phyloP scores from a whole-genome alignment of 2,888 invertebrate species.

The Eucriotettix oculatus region DNA sequence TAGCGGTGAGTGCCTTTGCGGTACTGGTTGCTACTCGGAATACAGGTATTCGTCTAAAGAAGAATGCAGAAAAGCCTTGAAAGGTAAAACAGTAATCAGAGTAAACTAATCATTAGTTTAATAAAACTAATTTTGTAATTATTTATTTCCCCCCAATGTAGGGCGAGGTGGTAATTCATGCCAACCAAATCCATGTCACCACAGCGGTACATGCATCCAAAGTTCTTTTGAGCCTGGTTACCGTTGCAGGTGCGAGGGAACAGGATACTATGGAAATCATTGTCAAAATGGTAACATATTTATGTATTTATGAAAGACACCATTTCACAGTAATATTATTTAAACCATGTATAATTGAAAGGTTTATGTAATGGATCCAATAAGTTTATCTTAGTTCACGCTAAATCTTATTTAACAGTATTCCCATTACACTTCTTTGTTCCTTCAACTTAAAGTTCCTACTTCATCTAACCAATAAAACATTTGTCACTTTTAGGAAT shows the following conservation, averaged over 20 bases:
- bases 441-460: too few species aligned
- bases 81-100: slow-evolving; percentile 25
- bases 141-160: slow-evolving; percentile 10
- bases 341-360: too few species aligned
- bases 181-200: slow-evolving; percentile 45
- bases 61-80: slow-evolving; percentile 42
- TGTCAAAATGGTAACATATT: slow-evolving; percentile 46
- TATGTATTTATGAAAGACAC: not conserved
- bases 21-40: slow-evolving; percentile 46
- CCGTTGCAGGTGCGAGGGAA: slow-evolving; percentile 52
- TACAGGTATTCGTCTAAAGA: slow-evolving; percentile 41
- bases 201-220: slow-evolving; percentile 48
- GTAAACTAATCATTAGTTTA: not conserved
- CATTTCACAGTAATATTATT: not conserved
- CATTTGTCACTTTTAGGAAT: too few species aligned
- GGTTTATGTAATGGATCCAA: too few species aligned
- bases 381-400: too few species aligned
- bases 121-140: too few species aligned
- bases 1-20: slow-evolving; percentile 43
- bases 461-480: too few species aligned
- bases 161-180: slow-evolving; percentile 44
- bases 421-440: too few species aligned
- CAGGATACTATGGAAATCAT: slow-evolving; percentile 52
- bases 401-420: too few species aligned
- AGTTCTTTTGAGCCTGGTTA: slow-evolving; percentile 43